Evolutionary conservation across 2,888 invertebrate genomes (phyloP).

Genomic region (Drosophila picticornis): DNA sequence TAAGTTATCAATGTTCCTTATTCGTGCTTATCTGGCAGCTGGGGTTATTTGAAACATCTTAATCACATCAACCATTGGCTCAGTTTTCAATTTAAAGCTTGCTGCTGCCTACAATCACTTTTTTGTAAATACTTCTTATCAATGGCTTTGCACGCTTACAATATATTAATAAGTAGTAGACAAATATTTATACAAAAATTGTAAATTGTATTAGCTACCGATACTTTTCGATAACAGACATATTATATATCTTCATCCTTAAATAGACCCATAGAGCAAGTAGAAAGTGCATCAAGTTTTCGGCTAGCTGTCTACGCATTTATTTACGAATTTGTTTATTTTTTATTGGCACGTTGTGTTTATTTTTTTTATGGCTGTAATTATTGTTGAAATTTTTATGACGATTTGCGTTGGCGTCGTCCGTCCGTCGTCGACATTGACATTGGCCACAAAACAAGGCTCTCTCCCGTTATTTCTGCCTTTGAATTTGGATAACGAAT

Average conservation of each 20-base stretch:
- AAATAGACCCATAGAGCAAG: not conserved
- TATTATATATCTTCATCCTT: not conserved
- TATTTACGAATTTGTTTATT: constrained; percentile 32
- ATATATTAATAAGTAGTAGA: not conserved
- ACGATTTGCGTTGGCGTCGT: constrained; percentile 54
- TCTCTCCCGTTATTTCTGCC: constrained; percentile 6
- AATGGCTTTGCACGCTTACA: not conserved
- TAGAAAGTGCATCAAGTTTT: constrained; percentile 33
- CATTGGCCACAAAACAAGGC: constrained; percentile 63
- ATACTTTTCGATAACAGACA: not conserved
- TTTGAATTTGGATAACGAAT: constrained; percentile 56
- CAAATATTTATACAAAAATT: not conserved
- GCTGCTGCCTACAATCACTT: too few relatives aligned
- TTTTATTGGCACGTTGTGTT: constrained; percentile 29
- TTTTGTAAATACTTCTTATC: not conserved
- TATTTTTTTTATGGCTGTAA: constrained; percentile 72
- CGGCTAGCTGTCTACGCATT: not conserved
- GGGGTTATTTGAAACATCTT: not conserved
- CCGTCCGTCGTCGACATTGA: constrained; percentile 56
- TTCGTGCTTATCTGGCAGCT: not conserved
- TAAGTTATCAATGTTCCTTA: not conserved
- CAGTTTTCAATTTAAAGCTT: not conserved
- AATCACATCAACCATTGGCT: not conserved
- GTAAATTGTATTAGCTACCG: not conserved
- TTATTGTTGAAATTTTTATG: constrained; percentile 78